Conservation (phyloP, 2,797 vertebrate species). For the Pangasius macronema region DNA sequence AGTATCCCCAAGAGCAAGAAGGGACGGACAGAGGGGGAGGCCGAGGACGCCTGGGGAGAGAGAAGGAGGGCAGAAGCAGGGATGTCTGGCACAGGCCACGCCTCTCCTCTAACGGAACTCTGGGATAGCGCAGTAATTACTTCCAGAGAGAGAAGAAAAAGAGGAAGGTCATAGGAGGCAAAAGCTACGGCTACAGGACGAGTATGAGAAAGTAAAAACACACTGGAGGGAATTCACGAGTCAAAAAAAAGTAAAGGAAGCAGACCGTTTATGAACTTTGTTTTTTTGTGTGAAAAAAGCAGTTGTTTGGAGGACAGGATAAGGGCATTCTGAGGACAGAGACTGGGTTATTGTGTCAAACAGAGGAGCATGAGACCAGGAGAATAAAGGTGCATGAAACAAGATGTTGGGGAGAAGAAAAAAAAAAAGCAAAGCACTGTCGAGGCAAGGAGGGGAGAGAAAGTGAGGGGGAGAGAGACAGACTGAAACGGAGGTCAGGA, state of each 20-base stretch:
- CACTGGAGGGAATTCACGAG: not conserved
- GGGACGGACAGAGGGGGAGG: constrained; percentile 9
- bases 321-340: constrained; percentile 12
- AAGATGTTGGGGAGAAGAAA: not conserved
- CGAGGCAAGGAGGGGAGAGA: not conserved
- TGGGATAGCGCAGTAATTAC: constrained; percentile 80
- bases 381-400: constrained; percentile 12
- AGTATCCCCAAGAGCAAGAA: constrained; percentile 46
- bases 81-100: constrained; percentile 52
- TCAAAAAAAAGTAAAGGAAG: not conserved
- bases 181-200: constrained; percentile 43
- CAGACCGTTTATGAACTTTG: not conserved
- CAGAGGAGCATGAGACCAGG: constrained; percentile 1
- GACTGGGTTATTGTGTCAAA: constrained; percentile 26
- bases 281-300: constrained; percentile 10
- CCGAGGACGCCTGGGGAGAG: not conserved
- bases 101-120: constrained; percentile 70
- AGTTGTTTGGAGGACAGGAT: not conserved
- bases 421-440: not conserved
- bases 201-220: constrained; percentile 40
- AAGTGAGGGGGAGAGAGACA: not conserved
- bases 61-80: constrained; percentile 32
- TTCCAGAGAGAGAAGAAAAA: constrained; percentile 73
- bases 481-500: constrained; percentile 8
- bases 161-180: constrained; percentile 51